Evolutionary conservation across 2,888 invertebrate genomes (phyloP).

Genomic region (Carabus problematicus): DNA sequence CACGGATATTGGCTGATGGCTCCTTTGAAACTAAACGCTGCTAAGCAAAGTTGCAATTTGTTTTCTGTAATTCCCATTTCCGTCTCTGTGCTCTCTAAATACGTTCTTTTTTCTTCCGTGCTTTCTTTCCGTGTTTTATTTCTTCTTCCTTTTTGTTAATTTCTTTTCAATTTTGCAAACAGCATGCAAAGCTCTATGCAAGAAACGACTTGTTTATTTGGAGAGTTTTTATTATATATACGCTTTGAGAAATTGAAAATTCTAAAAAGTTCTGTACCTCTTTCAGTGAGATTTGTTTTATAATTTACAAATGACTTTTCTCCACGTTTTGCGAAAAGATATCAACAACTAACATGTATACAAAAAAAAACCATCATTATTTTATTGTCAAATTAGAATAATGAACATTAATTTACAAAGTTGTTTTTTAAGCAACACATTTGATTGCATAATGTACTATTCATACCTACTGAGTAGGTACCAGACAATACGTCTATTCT

Average conservation of each 20-base stretch:
- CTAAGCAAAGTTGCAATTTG: slow-evolving; percentile 49
- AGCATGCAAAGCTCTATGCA: slow-evolving; percentile 39
- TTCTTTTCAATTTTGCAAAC: slow-evolving; percentile 43
- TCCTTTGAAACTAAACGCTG: slow-evolving; percentile 43
- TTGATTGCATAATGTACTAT: too few relatives aligned
- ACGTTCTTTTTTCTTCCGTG: slow-evolving; percentile 23
- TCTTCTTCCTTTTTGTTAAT: slow-evolving; percentile 41
- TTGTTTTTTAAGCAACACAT: too few relatives aligned
- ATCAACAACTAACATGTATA: slow-evolving; percentile 7
- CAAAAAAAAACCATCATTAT: slow-evolving; percentile 2
- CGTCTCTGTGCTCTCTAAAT: slow-evolving; percentile 37
- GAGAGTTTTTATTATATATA: slow-evolving; percentile 37
- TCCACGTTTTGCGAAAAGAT: background rate
- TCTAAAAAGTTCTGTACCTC: slow-evolving; percentile 26
- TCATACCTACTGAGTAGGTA: too few relatives aligned
- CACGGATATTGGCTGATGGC: slow-evolving; percentile 42
- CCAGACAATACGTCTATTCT: too few relatives aligned
- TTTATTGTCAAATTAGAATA: background rate
- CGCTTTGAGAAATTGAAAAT: slow-evolving; percentile 40
- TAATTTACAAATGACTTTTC: slow-evolving; percentile 12
- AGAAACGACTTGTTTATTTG: slow-evolving; percentile 39
- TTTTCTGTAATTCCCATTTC: slow-evolving; percentile 51
- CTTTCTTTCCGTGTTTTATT: slow-evolving; percentile 32
- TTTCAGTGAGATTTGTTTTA: slow-evolving; percentile 18
- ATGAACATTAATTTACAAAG: background rate